phyloP scores from a whole-genome alignment of 2,888 invertebrate species.

The Allacma fusca region DNA sequence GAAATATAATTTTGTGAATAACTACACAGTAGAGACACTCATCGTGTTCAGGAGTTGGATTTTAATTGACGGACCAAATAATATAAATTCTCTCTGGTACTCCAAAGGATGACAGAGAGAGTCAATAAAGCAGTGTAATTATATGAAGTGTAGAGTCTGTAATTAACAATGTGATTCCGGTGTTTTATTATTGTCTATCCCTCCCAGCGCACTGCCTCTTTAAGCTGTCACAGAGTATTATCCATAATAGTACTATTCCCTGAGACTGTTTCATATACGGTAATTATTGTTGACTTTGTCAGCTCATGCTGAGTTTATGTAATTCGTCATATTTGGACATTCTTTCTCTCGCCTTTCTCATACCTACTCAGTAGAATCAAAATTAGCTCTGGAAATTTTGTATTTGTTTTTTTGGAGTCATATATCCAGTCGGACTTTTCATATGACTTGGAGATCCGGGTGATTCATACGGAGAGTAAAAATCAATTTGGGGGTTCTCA shows the following conservation, averaged over 20 bases:
- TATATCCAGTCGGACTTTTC: no score
- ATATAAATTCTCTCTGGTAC: not conserved
- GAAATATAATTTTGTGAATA: no score
- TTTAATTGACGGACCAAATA: constrained; percentile 16
- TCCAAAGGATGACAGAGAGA: not conserved
- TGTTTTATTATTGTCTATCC: constrained; percentile 26
- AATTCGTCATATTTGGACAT: not conserved
- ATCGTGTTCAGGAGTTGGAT: no score
- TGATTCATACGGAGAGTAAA: no score
- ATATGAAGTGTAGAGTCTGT: not conserved
- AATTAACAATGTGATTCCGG: constrained; percentile 38
- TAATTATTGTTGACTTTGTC: constrained; percentile 9
- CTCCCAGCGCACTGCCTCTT: not conserved
- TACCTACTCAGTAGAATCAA: no score
- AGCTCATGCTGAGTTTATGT: not conserved
- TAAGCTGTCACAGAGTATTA: no score
- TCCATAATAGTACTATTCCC: no score
- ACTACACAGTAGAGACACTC: no score
- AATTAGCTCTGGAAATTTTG: no score
- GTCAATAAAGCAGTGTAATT: constrained; percentile 11
- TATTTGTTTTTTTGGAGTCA: no score
- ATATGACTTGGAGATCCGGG: no score
- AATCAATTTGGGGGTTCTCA: no score
- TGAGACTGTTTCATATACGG: not conserved
- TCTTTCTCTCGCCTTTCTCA: not conserved